phyloP scores from a whole-genome alignment of 2,113 vertebrate species.

The Macquaria ambigua region DNA sequence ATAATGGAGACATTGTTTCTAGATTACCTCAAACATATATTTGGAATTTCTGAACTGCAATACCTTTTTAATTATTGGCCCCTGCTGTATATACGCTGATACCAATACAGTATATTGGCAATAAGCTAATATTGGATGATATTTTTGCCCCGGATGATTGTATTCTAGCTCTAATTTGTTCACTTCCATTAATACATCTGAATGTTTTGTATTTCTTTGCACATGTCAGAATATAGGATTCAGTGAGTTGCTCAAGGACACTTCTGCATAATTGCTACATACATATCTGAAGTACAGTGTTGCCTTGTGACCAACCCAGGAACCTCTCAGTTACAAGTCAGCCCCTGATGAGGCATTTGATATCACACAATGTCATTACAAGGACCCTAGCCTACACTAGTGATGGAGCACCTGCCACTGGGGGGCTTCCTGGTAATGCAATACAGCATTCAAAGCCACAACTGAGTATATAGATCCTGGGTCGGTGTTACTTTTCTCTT shows the following conservation, averaged over 20 bases:
- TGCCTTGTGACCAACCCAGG: conserved; percentile 37
- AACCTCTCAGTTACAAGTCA: conserved; percentile 62
- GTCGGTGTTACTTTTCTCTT: conserved; percentile 27
- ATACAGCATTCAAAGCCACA: conserved; percentile 34
- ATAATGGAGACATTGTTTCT: no score
- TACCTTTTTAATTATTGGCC: no score
- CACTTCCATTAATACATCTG: not conserved
- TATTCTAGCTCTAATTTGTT: not conserved
- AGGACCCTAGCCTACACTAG: conserved; percentile 53
- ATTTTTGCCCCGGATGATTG: not conserved
- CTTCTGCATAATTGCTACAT: not conserved
- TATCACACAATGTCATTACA: conserved; percentile 75
- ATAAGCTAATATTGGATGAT: not conserved
- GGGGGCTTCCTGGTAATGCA: conserved; percentile 45
- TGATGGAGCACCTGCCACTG: conserved; percentile 29
- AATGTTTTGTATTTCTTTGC: not conserved
- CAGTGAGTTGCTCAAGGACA: not conserved
- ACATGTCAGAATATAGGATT: not conserved
- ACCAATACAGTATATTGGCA: not conserved
- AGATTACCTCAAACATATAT: no score
- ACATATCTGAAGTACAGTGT: conserved; percentile 24
- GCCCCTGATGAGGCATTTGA: conserved; percentile 66
- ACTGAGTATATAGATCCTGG: conserved; percentile 17
- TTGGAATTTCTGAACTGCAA: no score
- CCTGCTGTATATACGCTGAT: not conserved